phyloP scores from a whole-genome alignment of 1,140 invertebrate genomes.

The Carcinoscorpius rotundicauda region DNA sequence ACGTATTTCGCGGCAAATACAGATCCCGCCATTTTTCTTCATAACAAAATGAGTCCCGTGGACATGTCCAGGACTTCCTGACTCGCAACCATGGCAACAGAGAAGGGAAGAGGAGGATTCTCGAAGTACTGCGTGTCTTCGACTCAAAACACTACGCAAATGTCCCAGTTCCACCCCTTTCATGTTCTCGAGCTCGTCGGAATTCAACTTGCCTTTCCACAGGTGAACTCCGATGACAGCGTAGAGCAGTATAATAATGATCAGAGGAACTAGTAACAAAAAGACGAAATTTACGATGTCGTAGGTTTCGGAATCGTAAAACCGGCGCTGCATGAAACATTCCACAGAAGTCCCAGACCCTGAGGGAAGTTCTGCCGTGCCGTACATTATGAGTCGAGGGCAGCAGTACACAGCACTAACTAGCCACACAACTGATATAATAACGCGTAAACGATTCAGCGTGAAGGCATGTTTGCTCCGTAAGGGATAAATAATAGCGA shows the following conservation, averaged over 20 bases:
- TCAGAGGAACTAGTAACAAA: slow-evolving; percentile 55
- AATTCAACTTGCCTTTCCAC: slow-evolving; percentile 35
- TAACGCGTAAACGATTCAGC: slow-evolving; percentile 40
- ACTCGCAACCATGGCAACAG: too few relatives aligned
- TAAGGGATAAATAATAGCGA: slow-evolving; percentile 69
- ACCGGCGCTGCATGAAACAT: slow-evolving; percentile 54
- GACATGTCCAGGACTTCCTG: too few relatives aligned
- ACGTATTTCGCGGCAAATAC: too few relatives aligned
- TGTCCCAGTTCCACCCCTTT: too few relatives aligned
- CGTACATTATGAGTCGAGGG: slow-evolving; percentile 46
- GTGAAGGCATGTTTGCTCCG: slow-evolving; percentile 48
- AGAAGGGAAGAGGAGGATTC: too few relatives aligned
- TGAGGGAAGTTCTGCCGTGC: slow-evolving; percentile 19
- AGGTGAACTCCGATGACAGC: slow-evolving; percentile 56
- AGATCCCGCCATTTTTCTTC: too few relatives aligned
- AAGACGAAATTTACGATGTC: slow-evolving; percentile 62
- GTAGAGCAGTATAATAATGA: slow-evolving; percentile 57
- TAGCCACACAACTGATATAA: slow-evolving; percentile 59
- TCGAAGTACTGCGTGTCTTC: too few relatives aligned
- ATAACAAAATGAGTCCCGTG: too few relatives aligned
- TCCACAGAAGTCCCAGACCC: slow-evolving; percentile 44
- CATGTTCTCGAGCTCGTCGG: too few relatives aligned
- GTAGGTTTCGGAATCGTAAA: slow-evolving; percentile 58
- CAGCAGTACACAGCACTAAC: slow-evolving; percentile 58
- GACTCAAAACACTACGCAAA: too few relatives aligned